Percentiles rank a stretch among this genome's conserved stretches.
Conservation (phyloP, 2,797 vertebrate genomes). For the Clamator glandarius region DNA sequence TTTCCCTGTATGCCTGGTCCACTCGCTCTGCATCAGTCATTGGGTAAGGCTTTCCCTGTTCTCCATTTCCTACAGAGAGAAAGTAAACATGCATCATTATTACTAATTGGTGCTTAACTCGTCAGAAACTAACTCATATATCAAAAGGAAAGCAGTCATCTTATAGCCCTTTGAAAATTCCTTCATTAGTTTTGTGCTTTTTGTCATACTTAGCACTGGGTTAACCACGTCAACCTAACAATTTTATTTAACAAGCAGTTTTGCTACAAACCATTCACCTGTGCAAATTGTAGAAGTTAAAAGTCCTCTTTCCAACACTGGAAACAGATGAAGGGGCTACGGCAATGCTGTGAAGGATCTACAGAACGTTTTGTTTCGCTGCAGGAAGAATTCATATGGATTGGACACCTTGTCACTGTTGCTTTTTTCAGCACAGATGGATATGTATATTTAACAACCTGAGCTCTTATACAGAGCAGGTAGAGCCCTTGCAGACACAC, state of each 20-base stretch:
- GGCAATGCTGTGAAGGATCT: not conserved
- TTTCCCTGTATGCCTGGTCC: slow-evolving; percentile 96
- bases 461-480: not conserved
- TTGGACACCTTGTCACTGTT: not conserved
- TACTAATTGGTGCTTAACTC: slow-evolving; percentile 25
- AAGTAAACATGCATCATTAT: slow-evolving; percentile 40
- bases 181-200: not conserved
- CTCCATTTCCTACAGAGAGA: slow-evolving; percentile 85
- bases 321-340: not conserved
- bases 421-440: slow-evolving; percentile 35
- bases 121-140: not conserved
- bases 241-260: not conserved
- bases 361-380: not conserved
- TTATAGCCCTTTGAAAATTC: not conserved
- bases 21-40: slow-evolving; percentile 88
- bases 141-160: not conserved
- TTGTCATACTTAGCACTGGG: not conserved
- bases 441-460: slow-evolving; percentile 19
- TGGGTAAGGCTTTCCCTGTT: slow-evolving; percentile 90
- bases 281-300: not conserved
- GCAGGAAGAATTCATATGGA: not conserved
- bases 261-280: not conserved
- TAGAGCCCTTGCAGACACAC: not conserved
- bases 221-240: not conserved
- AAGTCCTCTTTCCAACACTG: not conserved